Evolutionary conservation across 1,140 invertebrate genomes (phyloP), one percentile per base, ranked within the genome.

Genomic region (Charaxes varanes): DNA sequence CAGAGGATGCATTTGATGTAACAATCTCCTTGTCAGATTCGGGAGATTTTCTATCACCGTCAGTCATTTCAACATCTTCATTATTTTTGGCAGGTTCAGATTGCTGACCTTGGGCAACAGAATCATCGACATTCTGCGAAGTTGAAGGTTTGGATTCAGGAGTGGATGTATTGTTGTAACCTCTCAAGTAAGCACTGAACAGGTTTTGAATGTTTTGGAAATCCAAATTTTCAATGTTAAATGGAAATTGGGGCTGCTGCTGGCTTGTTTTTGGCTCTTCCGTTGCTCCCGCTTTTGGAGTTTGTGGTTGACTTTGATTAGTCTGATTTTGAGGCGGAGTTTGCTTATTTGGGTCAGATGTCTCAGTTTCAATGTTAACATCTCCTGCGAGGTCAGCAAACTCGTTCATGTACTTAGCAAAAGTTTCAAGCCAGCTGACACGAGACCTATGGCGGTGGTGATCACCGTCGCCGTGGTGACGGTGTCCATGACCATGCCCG

Each of bases 381-480:
- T 84, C 80, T 3, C 79, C 84, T 15, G 81, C 77, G 1, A 85
- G 60, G 41, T 85, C 81, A 6, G 80, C 70, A 42, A 84, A 84
- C 35, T 84, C 80, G 27, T 84, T 82, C 68, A 85, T 74, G 44
- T 81, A 84, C 3, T 60, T 67, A 3, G 67, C 58, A 36, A 85
- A 73, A 10, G 69, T 81, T 3, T 84, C 72, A 0, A 85, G 37
- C 83, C 83, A 85, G 40, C 66, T 70, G 21, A 40, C 36, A 2
- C 58, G 57, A 2, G 35, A 14, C n/a, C 64, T 51, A 14, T 57
- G 62, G 14, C 49, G 57, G 6, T 52, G 42, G 7, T 60, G 51
- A 4, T 58, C 50, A 8, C 42, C 40, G 10, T 58, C 45, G 1
- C 45, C 37, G 12, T 52, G 52, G 6, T 44, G 41, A 14, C 52